Base-by-base conservation (phyloP, 2,888 invertebrate species). In the Busseola fusca region DNA sequence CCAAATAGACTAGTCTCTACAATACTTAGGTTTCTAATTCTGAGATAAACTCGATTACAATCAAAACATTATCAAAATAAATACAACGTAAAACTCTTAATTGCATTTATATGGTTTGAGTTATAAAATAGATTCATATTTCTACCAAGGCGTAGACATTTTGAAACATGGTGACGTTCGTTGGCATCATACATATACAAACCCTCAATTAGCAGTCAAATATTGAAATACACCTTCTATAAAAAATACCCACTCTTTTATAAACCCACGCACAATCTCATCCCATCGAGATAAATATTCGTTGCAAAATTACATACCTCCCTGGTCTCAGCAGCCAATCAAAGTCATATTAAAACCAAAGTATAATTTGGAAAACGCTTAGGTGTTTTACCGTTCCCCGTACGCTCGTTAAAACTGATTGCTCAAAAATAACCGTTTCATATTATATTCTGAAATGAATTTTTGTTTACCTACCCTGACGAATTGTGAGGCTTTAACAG, bases 381-480 rank as follows among this genome's bases (percentile, higher is more conserved):
- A 69, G 59, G 54, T 64, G 52, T 63, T 62, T 64, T 34, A 72
- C 30, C 50, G 58, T 64, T 74, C 76, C 77, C 82, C 62, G 68
- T 78, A 70, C 74, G 80, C 78, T 87, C 85, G 82, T 85, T 86
- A 86, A 65, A 80, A 66, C 78, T 85, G 88, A 89, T 90, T 88
- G 86, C 84, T 86, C 86, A 80, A 81, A 86, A 89, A 87, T 87
- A 85, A 83, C 77, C 80, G 72, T 72, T 81, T 74, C 69, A 69
- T 76, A 69, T 66, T 66, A 82, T 76, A 79, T 87, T 86, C 84
- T 74, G 74, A 86, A 88, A 88, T 84, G 85, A 83, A 82, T 83
- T 88, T 89, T 87, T 89, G 86, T 87, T 88, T 88, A 84, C 81
- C 57, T 80, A 85, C 86, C 85, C 83, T 81, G 88, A 86, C 87